Evolutionary conservation across 2,888 invertebrate species (phyloP).

Genomic region (Dilophus febrilis): DNA sequence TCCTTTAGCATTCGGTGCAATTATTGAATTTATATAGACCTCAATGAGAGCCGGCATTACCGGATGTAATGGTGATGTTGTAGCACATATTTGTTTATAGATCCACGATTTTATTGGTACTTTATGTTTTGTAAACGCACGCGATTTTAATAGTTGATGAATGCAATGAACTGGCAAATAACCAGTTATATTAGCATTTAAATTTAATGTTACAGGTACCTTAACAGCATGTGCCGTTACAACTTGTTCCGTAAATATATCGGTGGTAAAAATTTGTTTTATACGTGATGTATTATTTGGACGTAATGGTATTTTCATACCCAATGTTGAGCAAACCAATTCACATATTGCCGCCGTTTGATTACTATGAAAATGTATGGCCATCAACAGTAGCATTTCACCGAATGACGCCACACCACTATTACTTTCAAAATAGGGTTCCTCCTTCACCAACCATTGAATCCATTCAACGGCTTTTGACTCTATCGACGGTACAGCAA

Average conservation of each 20-base stretch:
- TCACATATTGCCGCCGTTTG: conserved; percentile 87
- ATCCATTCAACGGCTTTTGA: conserved; percentile 82
- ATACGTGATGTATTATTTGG: conserved; percentile 75
- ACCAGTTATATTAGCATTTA: conserved; percentile 77
- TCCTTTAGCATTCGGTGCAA: conserved; percentile 48
- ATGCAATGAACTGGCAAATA: conserved; percentile 94
- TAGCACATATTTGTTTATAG: conserved; percentile 78
- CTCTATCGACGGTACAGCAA: conserved; percentile 60
- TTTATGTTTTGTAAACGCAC: conserved; percentile 90
- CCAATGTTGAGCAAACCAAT: conserved; percentile 80
- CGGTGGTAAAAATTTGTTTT: conserved; percentile 88
- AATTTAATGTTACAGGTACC: conserved; percentile 79
- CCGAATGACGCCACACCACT: conserved; percentile 80
- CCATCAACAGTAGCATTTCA: conserved; percentile 88
- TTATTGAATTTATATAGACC: conserved; percentile 84
- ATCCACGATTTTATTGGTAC: conserved; percentile 96
- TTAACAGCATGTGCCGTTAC: conserved; percentile 91
- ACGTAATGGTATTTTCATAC: conserved; percentile 79
- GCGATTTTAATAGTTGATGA: conserved; percentile 80
- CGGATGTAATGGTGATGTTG: conserved; percentile 80
- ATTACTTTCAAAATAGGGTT: conserved; percentile 72
- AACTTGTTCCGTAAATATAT: conserved; percentile 93
- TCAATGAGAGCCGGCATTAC: conserved; percentile 85
- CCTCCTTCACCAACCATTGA: conserved; percentile 81
- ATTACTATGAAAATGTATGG: conserved; percentile 93